Evolutionary conservation across 1,140 invertebrate genomes (phyloP).

Genomic region (Scaptomyza hsui): DNA sequence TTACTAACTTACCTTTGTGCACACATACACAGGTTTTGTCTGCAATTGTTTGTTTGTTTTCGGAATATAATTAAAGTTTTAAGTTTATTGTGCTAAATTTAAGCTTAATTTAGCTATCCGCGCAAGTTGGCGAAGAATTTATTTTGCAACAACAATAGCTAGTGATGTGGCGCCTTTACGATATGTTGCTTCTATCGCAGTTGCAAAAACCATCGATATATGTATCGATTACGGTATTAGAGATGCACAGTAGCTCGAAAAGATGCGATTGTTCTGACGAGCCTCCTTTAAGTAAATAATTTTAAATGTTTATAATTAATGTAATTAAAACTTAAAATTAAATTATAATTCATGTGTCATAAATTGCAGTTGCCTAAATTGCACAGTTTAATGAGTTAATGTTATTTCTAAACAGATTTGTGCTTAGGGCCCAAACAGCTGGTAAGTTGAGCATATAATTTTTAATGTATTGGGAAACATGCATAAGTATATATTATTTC

Average conservation of each 20-base stretch:
- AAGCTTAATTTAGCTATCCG: constrained; percentile 24
- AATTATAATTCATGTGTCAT: background rate
- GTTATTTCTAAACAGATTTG: background rate
- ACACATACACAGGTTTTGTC: background rate
- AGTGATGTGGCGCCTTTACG: constrained; percentile 15
- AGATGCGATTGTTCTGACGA: constrained; percentile 24
- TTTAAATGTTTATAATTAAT: constrained; percentile 5
- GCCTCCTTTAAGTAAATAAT: constrained; percentile 14
- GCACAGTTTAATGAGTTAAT: background rate
- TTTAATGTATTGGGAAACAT: constrained; percentile 12
- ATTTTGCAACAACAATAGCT: constrained; percentile 45
- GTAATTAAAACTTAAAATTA: background rate
- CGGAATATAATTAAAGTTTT: constrained; percentile 7
- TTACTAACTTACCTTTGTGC: constrained; percentile 10
- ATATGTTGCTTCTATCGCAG: too few species aligned
- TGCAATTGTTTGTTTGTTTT: background rate
- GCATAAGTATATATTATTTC: constrained; percentile 36
- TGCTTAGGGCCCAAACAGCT: constrained; percentile 22
- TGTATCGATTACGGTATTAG: constrained; percentile 20
- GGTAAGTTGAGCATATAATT: constrained; percentile 24
- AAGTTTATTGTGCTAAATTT: constrained; percentile 30
- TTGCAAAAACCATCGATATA: background rate
- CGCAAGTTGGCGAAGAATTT: constrained; percentile 26
- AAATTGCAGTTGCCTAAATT: background rate
- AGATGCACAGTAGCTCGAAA: constrained; percentile 5